Conservation (phyloP, 2,797 vertebrate genomes). For the Octomys mimax region DNA sequence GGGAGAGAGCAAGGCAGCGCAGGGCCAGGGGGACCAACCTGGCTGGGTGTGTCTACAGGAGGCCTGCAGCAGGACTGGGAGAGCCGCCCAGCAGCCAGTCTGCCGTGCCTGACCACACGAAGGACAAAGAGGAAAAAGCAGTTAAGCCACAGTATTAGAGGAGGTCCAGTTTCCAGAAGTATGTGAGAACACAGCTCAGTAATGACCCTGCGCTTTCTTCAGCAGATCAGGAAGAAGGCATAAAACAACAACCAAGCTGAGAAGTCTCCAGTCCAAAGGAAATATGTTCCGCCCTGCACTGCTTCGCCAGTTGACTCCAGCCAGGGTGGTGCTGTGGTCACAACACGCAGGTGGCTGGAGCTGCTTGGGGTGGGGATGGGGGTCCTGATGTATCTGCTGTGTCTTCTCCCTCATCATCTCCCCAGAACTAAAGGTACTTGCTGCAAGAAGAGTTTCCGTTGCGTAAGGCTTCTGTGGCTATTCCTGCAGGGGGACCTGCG, state of each 20-base stretch:
- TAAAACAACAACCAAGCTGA: background rate
- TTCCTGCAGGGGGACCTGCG: background rate
- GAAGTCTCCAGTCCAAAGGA: background rate
- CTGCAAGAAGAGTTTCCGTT: background rate
- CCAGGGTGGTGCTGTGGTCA: rapidly evolving
- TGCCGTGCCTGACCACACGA: background rate
- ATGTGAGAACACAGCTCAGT: background rate
- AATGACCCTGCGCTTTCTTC: background rate
- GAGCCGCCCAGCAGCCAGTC: background rate
- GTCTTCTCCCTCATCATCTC: no score
- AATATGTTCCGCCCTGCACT: rapidly evolving
- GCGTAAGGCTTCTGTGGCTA: background rate
- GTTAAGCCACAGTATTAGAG: background rate
- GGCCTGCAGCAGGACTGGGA: background rate
- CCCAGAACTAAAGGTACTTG: background rate
- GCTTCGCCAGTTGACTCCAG: background rate
- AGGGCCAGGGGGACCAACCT: background rate
- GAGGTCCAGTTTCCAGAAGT: background rate
- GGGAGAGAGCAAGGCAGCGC: background rate
- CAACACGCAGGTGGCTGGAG: rapidly evolving
- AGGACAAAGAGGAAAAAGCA: background rate
- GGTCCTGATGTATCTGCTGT: rapidly evolving
- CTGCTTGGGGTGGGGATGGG: no score
- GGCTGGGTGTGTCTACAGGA: background rate
- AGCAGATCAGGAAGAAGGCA: background rate